Percentiles rank a stretch among this genome's conserved stretches.
phyloP scores from a whole-genome alignment of 2,797 vertebrate genomes.

The Myotis vivesi region DNA sequence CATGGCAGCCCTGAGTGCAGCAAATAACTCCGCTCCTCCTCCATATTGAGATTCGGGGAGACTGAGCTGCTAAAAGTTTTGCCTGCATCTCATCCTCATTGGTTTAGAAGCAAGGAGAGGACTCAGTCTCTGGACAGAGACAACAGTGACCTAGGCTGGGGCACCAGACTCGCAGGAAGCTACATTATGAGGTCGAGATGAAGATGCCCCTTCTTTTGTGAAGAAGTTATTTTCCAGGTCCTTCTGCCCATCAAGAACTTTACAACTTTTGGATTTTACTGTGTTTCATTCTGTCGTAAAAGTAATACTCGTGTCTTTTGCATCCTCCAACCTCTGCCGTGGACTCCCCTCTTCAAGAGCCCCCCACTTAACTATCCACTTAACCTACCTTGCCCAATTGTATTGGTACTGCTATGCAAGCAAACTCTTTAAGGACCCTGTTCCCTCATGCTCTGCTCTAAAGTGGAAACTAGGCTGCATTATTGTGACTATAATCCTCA shows the following conservation, averaged over 20 bases:
- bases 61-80: not conserved
- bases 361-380: not conserved
- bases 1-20: not conserved
- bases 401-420: not conserved
- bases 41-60: not conserved
- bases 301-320: not conserved
- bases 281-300: not conserved
- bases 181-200: not conserved
- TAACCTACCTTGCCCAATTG: not conserved
- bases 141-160: not conserved
- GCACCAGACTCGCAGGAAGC: not conserved
- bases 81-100: not conserved
- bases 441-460: not conserved
- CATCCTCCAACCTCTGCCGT: not conserved
- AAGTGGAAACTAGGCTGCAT: not conserved
- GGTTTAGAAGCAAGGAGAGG: not conserved
- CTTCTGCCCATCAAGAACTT: constrained; percentile 18
- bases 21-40: not conserved
- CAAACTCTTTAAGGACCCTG: not conserved
- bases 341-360: not conserved
- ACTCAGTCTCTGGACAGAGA: not conserved
- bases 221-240: constrained; percentile 25
- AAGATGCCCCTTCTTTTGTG: constrained; percentile 8
- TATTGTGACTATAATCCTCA: not conserved
- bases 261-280: not conserved